Conservation (phyloP, 2,888 invertebrate species). For the Julus scanicus region DNA sequence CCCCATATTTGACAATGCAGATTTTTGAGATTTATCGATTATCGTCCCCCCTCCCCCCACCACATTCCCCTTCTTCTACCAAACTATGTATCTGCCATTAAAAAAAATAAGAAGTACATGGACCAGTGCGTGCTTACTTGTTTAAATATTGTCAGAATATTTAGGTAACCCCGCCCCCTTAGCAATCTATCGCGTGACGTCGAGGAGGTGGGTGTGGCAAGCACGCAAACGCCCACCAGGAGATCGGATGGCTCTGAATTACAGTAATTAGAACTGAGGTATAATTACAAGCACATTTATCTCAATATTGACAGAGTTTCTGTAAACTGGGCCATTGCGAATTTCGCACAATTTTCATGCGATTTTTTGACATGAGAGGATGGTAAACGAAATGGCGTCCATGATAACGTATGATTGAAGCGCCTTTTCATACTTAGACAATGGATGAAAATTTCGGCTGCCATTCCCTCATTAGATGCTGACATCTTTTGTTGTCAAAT, state of each 20-base stretch:
- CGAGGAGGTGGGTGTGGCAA: slow-evolving; percentile 18
- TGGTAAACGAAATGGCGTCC: not conserved
- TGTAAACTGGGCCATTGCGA: slow-evolving; percentile 14
- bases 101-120: not conserved
- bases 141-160: slow-evolving; percentile 2
- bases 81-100: not conserved
- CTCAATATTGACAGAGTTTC: not conserved
- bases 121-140: not conserved
- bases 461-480: no score
- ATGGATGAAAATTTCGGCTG: no score
- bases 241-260: not conserved
- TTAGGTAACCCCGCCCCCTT: not conserved
- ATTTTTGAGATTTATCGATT: not conserved
- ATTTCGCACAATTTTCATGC: not conserved
- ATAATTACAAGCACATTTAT: not conserved
- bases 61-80: no score
- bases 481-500: no score
- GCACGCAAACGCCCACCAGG: slow-evolving; percentile 22
- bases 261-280: not conserved
- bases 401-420: not conserved
- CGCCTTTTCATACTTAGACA: no score
- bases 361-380: not conserved
- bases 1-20: not conserved
- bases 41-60: not conserved
- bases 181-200: not conserved